Evolutionary conservation across 2,113 vertebrate genomes (phyloP).

Genomic region (Bujurquina vittata): DNA sequence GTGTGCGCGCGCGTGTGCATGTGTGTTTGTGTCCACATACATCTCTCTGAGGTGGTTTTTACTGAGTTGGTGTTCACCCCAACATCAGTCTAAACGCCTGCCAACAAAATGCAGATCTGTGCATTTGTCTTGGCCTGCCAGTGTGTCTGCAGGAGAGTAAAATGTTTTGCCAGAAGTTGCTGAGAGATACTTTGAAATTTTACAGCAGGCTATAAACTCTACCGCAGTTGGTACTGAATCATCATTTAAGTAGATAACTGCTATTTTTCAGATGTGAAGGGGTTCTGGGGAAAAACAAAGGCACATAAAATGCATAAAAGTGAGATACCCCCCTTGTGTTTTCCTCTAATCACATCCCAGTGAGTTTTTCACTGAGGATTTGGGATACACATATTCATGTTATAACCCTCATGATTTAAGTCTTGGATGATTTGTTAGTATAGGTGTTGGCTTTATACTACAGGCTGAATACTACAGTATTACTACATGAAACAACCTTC

Average conservation of each 20-base stretch:
- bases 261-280: conserved; percentile 17
- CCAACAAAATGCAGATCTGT: conserved; percentile 9
- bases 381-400: neutral
- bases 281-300: neutral
- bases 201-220: conserved; percentile 23
- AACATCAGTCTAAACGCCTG: conserved; percentile 37
- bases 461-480: neutral
- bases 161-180: conserved; percentile 32
- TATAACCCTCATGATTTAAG: neutral
- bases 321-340: neutral
- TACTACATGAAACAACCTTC: neutral
- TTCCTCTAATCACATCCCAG: neutral
- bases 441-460: neutral
- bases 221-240: conserved; percentile 14
- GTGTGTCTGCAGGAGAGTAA: neutral
- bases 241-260: neutral
- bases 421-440: neutral
- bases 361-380: neutral
- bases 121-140: conserved; percentile 41
- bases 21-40: neutral
- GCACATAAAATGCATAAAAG: neutral
- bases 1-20: too few relatives aligned
- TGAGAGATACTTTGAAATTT: conserved; percentile 32
- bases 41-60: conserved; percentile 41
- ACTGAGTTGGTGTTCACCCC: conserved; percentile 9